Evolutionary conservation across 2,797 vertebrate genomes (phyloP).

Genomic region (Betta splendens): DNA sequence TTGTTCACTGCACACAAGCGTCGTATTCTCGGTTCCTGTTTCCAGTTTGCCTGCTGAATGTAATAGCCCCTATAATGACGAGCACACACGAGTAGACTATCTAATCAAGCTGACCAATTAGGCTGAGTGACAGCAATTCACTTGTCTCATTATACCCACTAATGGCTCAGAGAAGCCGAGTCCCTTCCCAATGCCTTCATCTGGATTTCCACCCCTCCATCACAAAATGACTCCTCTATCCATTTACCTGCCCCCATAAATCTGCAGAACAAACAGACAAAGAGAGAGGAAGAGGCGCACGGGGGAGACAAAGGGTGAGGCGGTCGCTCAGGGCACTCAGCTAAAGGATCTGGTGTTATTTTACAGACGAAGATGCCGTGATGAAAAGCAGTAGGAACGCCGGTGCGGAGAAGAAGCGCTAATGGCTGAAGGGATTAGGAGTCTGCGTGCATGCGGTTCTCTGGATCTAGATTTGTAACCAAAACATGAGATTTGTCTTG

Average conservation of each 20-base stretch:
- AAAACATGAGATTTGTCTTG: constrained; percentile 57
- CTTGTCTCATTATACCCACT: constrained; percentile 59
- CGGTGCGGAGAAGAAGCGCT: constrained; percentile 48
- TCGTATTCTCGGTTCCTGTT: constrained; percentile 14
- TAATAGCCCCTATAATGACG: constrained; percentile 28
- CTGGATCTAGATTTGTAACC: constrained; percentile 53
- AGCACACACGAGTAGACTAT: constrained; percentile 48
- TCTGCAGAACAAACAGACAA: constrained; percentile 66
- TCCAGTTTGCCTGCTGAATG: constrained; percentile 1
- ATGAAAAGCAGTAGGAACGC: constrained; percentile 66
- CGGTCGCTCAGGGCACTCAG: constrained; percentile 53
- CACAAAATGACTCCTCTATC: constrained; percentile 59
- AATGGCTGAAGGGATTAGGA: constrained; percentile 41
- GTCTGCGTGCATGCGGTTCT: constrained; percentile 28
- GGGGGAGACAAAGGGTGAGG: constrained; percentile 51
- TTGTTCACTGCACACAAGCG: not conserved
- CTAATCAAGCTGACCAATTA: constrained; percentile 71
- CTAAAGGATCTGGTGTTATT: constrained; percentile 55
- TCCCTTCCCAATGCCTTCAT: constrained; percentile 51
- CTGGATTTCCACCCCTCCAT: constrained; percentile 43
- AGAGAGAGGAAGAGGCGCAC: constrained; percentile 39
- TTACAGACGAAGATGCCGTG: constrained; percentile 59
- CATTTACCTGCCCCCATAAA: constrained; percentile 63
- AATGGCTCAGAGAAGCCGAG: constrained; percentile 55
- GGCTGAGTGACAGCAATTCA: constrained; percentile 65